Evolutionary conservation across 2,888 invertebrate genomes (phyloP).

Genomic region (Drosophila histrio): DNA sequence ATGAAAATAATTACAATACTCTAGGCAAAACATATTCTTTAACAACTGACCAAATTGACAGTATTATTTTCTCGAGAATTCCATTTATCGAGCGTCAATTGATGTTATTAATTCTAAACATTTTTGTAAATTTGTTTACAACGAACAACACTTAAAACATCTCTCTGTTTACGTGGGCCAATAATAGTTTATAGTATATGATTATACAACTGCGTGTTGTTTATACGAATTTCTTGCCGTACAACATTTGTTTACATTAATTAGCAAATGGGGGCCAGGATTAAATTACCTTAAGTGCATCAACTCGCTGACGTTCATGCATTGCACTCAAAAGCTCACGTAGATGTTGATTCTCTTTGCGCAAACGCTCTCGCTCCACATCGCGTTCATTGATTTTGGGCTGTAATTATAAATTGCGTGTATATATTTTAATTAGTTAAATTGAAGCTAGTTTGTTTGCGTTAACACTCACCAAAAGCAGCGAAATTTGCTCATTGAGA

Average conservation of each 20-base stretch:
- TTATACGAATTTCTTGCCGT: neutral
- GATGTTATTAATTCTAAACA: constrained; percentile 6
- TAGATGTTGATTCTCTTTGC: constrained; percentile 89
- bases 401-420: constrained; percentile 84
- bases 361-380: constrained; percentile 89
- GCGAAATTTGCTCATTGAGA: constrained; percentile 88
- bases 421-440: neutral
- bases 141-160: neutral
- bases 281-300: constrained; percentile 80
- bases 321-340: constrained; percentile 89
- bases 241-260: constrained; percentile 5
- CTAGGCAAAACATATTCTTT: too few relatives aligned
- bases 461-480: constrained; percentile 86
- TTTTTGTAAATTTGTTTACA: constrained; percentile 17
- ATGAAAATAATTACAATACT: constrained; percentile 5
- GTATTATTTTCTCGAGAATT: neutral
- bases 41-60: too few relatives aligned
- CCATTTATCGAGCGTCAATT: constrained; percentile 5
- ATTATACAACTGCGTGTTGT: neutral
- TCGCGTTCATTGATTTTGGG: constrained; percentile 90
- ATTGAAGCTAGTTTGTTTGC: neutral
- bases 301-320: constrained; percentile 85
- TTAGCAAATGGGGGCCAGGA: constrained; percentile 13
- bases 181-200: constrained; percentile 8
- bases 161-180: constrained; percentile 1